Evolutionary conservation across 2,797 vertebrate species (phyloP), one percentile per base, ranked within the genome.

Genomic region (Tadarida brasiliensis): DNA sequence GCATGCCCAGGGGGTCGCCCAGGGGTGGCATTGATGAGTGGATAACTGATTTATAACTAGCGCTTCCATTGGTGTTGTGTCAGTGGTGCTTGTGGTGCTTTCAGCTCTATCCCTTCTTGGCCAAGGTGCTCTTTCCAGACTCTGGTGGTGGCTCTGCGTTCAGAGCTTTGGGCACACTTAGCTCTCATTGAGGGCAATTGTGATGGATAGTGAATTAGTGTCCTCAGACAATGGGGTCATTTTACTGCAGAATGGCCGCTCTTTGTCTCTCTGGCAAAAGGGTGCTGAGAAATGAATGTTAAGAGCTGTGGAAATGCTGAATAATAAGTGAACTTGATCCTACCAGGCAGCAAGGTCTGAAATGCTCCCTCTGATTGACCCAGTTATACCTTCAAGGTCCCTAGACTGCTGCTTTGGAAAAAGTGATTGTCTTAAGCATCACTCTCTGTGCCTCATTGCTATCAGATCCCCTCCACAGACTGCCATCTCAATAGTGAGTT

Each of bases 321-420:
- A 97, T 97, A 95, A 71, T 89, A 97, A 97, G 97, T 97, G 97
- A 97, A 98, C 63, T 78, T 91, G 94, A 97, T 95, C 94, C 57
- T 67, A 47, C 30, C 33, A 70, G 83, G 67, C 61, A 33, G 89
- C 7, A 2, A 67, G n/a, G 22, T 56, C 95, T 97, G 95, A 97
- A 97, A 97, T 78, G 44, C 61, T 95, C 57, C 20, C 92, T 96
- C 94, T 91, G 70, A 96, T 63, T 76, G 92, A 92, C 95, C 71
- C 28, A 70, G 78, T 93, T 94, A 70, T 82, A 85, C 57, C 51
- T 65, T 80, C 47, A 65, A 44, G 65, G 67, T 73, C 77, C n/a
- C 70, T 51, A 57, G 90, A 77, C 86, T 26, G 44, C 65, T 65
- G 56, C 78, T 95, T 87, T 87, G 94, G 88, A 92, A 88, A 92